Evolutionary conservation across 1,140 invertebrate species (phyloP), one percentile per base, ranked within the genome.

Genomic region (Drosophila nikananu): DNA sequence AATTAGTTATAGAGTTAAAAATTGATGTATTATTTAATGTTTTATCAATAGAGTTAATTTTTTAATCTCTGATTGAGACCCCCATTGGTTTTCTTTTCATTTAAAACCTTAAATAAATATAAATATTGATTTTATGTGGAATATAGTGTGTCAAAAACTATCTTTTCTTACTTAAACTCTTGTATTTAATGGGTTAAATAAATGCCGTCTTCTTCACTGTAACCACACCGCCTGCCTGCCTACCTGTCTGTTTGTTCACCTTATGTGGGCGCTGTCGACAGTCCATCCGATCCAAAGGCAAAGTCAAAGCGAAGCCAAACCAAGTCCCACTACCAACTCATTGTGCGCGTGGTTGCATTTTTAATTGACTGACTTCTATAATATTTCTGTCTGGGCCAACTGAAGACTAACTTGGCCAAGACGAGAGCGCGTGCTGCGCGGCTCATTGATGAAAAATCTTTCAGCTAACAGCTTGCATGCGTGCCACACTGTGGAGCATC

Each of bases 331-430:
- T 82, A 80, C 76, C 83, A 87, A 63, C 83, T 83, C 77, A 87
- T 73, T 62, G 84, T 49, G 86, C 84, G 86, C 86, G 86, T 90
- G 86, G 86, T 89, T 90, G 86, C 86, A 90, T 86, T 90, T 90
- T 90, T 90, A 90, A 90, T 90, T 90, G 84, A 64, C 75, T 90
- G 84, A 64, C 75, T 72, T 39, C 4, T 25, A 39, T 13, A n/a
- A n/a, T 23, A 12, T 27, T 19, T 64, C 62, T 51, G 60, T 42
- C 68, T 62, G 73, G 52, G 23, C 17, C 21, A 77, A 44, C 37
- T 59, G 37, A 37, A 30, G 61, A 35, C 62, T 57, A 61, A 66
- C 46, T 68, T 66, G 63, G 75, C 62, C 46, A 46, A 75, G 68
- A 71, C 59, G 61, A 70, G 64, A 70, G 64, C 86, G 86, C 86